Base-by-base conservation (phyloP, 2,888 invertebrate species). In the Euplexia lucipara region DNA sequence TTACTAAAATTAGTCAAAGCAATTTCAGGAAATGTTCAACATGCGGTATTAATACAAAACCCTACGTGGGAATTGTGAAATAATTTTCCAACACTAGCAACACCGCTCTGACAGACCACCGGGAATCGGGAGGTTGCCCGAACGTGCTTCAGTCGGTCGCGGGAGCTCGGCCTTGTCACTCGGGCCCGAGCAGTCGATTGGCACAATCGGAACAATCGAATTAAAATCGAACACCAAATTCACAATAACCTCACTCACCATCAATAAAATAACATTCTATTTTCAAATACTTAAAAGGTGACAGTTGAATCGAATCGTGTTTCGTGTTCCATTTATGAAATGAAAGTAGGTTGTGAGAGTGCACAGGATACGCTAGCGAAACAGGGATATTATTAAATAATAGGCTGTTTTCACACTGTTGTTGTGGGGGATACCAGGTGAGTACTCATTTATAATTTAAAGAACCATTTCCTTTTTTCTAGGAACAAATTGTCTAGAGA, bases 141-240 rank as follows among this genome's bases (percentile, higher is more conserved):
- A 78, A 59, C 78, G 79, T 73, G 73, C 66, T 86, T 91, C 91
- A 94, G 94, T 94, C 88, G 87, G 85, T 88, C 92, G 92, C 90
- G 87, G 84, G 84, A 86, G 82, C 89, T 87, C 88, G 84, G 69
- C 80, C 82, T 66, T 75, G 66, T 65, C 47, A 80, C 75, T 67
- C 82, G 82, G 66, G 81, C 70, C 49, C 64, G 74, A 75, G 80
- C 57, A 16, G 48, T 67, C 71, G 72, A 66, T 62, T 57, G 32
- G 49, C n/a, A 49, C 22, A 59, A 66, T 35, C 72, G 74, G 52
- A 74, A 84, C 76, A 83, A 83, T 81, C 84, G 84, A 82, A 83
- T 84, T 75, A 77, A 68, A 71, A 84, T 71, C 79, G 83, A 78
- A 70, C 70, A 80, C 62, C 30, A 56, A 73, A 69, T 60, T 64